Conservation (phyloP, 2,113 vertebrate species). For the Lutjanus erythropterus region DNA sequence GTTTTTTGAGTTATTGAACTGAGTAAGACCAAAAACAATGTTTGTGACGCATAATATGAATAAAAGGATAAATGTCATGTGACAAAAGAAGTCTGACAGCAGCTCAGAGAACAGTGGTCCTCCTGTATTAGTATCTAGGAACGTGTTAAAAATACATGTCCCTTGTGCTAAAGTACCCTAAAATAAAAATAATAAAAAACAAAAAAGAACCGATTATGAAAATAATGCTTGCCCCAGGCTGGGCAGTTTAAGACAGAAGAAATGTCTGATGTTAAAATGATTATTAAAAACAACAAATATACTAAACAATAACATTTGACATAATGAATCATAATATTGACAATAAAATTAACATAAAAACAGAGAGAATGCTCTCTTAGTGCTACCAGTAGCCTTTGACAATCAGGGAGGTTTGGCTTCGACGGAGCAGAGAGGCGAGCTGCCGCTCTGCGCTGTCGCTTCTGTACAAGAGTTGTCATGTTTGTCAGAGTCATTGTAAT, state of each 20-base stretch:
- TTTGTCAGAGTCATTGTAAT: conserved; percentile 63
- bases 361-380: conserved; percentile 69
- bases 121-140: conserved; percentile 81
- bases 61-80: conserved; percentile 56
- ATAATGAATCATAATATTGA: conserved; percentile 72
- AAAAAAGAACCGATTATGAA: conserved; percentile 72
- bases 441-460: conserved; percentile 64
- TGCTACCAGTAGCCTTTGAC: conserved; percentile 83
- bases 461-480: conserved; percentile 76
- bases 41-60: conserved; percentile 59
- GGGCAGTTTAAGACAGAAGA: conserved; percentile 82
- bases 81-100: conserved; percentile 76
- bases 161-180: conserved; percentile 83
- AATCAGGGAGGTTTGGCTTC: conserved; percentile 76
- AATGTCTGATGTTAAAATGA: conserved; percentile 80
- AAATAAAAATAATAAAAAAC: conserved; percentile 55
- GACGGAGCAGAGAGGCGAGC: conserved; percentile 66
- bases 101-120: conserved; percentile 81
- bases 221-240: conserved; percentile 68
- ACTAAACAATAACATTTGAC: conserved; percentile 75
- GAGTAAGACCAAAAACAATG: conserved; percentile 62
- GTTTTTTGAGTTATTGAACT: conserved; percentile 62
- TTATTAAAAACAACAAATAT: conserved; percentile 77
- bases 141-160: conserved; percentile 82
- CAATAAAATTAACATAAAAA: conserved; percentile 65